Conservation (phyloP, 2,113 vertebrate genomes). For the Pomatorhinus ruficollis region DNA sequence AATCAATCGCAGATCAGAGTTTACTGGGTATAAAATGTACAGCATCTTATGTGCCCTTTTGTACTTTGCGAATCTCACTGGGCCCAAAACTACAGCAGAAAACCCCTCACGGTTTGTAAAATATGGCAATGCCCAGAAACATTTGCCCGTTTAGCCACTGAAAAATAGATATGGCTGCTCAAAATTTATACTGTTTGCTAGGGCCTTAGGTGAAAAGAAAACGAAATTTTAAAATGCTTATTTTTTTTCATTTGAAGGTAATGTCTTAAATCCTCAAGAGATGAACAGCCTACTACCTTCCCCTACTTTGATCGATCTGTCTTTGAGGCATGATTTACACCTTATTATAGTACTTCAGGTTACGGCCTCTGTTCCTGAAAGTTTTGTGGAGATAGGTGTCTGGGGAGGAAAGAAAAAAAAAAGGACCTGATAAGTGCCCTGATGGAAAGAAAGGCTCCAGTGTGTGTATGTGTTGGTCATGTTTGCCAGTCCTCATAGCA, state of each 20-base stretch:
- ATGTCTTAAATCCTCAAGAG: constrained; percentile 56
- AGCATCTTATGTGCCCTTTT: constrained; percentile 67
- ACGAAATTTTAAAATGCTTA: constrained; percentile 59
- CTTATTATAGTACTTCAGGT: constrained; percentile 55
- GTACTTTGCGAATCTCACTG: constrained; percentile 60
- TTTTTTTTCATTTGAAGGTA: constrained; percentile 62
- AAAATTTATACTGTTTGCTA: constrained; percentile 56
- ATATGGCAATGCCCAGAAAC: constrained; percentile 56
- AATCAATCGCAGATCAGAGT: constrained; percentile 67
- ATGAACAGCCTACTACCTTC: constrained; percentile 45
- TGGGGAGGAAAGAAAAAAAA: not conserved
- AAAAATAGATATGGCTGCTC: constrained; percentile 62
- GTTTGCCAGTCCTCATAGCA: not conserved
- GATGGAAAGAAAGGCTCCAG: not conserved
- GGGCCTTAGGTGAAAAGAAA: constrained; percentile 59
- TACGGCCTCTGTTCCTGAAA: constrained; percentile 52
- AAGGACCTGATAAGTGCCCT: not conserved
- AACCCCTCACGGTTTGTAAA: constrained; percentile 45
- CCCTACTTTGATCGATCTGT: constrained; percentile 53
- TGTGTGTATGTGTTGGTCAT: accelerated
- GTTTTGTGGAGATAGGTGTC: constrained; percentile 48
- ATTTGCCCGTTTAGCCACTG: constrained; percentile 58
- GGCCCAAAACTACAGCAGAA: constrained; percentile 51
- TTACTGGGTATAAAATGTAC: constrained; percentile 64
- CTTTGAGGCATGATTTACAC: constrained; percentile 48